A percentile compares a stretch with the other conserved stretches of the same genome.
phyloP scores from a whole-genome alignment of 30 jellyfish, hydroid and myxozoan genomes.

The Hydra vulgaris region DNA sequence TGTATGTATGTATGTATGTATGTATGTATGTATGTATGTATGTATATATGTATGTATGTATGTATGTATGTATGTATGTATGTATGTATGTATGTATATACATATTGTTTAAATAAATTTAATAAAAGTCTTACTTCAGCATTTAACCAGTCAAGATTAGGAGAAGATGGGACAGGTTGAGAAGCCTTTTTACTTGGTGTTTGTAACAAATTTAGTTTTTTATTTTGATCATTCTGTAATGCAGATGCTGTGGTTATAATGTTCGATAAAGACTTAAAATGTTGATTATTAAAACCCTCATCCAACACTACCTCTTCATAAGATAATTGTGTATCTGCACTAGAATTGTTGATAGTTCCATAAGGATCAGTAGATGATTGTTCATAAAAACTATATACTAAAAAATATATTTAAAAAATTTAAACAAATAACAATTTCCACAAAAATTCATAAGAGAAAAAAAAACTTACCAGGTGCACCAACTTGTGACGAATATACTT shows the following conservation, averaged over 20 bases:
- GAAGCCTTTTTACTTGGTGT: conserved; percentile 7
- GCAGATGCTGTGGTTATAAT: conserved; percentile 10
- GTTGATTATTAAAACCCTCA: conserved; percentile 20
- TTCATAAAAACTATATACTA: background rate
- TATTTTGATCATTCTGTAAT: background rate
- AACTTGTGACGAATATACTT: background rate
- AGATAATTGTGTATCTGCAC: background rate
- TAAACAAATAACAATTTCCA: background rate
- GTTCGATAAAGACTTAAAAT: conserved; percentile 3
- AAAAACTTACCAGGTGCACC: background rate
- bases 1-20: conserved; percentile 2
- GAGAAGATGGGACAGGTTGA: conserved; percentile 10
- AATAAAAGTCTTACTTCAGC: background rate
- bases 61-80: conserved; percentile 31
- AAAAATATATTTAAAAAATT: too few species aligned
- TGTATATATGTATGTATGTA: conserved; percentile 32
- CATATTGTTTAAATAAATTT: too few species aligned
- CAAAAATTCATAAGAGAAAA: background rate
- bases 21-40: conserved; percentile 1
- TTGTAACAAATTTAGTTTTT: background rate
- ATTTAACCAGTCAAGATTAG: conserved; percentile 31
- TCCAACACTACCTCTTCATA: conserved; percentile 22
- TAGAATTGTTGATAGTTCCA: background rate
- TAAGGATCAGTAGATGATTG: background rate
- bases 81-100: conserved; percentile 25